phyloP scores from a whole-genome alignment of 1,140 invertebrate species.

The Diabrotica undecimpunctata region DNA sequence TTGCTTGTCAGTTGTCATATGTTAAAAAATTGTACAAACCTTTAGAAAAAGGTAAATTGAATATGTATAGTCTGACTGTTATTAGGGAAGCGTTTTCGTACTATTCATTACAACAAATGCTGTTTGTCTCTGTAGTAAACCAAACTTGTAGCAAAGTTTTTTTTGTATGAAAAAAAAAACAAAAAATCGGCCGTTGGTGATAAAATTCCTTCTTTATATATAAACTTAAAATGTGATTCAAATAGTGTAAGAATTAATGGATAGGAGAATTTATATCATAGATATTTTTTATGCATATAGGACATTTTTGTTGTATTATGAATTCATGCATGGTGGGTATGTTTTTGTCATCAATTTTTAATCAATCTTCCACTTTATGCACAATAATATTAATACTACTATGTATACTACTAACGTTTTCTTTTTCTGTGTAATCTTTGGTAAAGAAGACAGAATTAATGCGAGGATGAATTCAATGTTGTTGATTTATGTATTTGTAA shows the following conservation, averaged over 20 bases:
- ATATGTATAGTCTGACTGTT: no score
- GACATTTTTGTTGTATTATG: conserved; percentile 19
- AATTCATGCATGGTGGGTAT: conserved; percentile 14
- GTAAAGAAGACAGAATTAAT: no score
- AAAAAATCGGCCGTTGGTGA: no score
- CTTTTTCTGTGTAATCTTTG: background rate
- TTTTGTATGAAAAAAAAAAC: no score
- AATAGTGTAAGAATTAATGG: conserved; percentile 35
- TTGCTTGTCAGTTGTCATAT: no score
- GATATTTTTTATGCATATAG: conserved; percentile 44
- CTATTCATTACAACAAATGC: no score
- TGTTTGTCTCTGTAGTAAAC: no score
- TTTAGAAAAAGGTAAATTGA: no score
- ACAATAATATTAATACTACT: conserved; percentile 20
- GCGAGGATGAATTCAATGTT: no score
- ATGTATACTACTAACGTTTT: background rate
- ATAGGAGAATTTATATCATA: conserved; percentile 40
- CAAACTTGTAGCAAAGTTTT: no score
- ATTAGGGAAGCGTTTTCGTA: no score
- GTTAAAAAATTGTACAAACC: no score
- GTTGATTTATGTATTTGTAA: background rate
- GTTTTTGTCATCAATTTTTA: conserved; percentile 19
- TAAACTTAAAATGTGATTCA: conserved; percentile 46
- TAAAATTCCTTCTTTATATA: conserved; percentile 14
- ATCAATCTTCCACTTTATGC: conserved; percentile 21